Evolutionary conservation across 1,140 invertebrate species (phyloP).

Genomic region (Solenopsis invicta): DNA sequence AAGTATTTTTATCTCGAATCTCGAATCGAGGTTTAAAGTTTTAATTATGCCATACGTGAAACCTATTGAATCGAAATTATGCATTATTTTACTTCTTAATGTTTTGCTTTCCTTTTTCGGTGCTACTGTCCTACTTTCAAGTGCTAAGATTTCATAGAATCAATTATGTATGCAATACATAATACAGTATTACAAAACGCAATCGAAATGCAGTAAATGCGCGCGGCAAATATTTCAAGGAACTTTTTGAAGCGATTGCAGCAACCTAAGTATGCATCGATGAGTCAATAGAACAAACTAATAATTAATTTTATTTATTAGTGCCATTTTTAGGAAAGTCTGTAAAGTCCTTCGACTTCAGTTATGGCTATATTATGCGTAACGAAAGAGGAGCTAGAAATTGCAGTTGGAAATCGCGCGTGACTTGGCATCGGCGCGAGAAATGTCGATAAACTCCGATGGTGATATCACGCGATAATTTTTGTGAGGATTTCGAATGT

Average conservation of each 20-base stretch:
- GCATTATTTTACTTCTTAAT: neutral
- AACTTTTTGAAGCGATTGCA: neutral
- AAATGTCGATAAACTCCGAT: slow-evolving; percentile 59
- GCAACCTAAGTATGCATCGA: neutral
- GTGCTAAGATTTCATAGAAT: neutral
- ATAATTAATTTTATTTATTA: slow-evolving; percentile 11
- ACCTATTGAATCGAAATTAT: neutral
- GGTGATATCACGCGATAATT: slow-evolving; percentile 65
- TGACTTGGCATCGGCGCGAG: slow-evolving; percentile 53
- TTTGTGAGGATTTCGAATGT: slow-evolving; percentile 51
- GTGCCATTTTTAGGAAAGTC: neutral
- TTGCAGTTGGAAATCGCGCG: slow-evolving; percentile 2
- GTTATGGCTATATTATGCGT: neutral
- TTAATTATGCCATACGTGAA: neutral
- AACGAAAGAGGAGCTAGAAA: neutral
- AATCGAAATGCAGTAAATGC: slow-evolving; percentile 7
- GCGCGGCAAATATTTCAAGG: too few species aligned
- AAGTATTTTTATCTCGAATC: neutral
- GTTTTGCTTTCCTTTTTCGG: slow-evolving; percentile 19
- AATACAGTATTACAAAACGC: slow-evolving; percentile 1
- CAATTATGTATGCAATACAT: neutral
- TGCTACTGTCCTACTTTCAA: neutral
- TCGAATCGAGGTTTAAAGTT: neutral
- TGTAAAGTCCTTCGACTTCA: neutral
- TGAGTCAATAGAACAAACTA: neutral